phyloP scores from a whole-genome alignment of 2,888 invertebrate species.

The Tuberolachnus salignus region DNA sequence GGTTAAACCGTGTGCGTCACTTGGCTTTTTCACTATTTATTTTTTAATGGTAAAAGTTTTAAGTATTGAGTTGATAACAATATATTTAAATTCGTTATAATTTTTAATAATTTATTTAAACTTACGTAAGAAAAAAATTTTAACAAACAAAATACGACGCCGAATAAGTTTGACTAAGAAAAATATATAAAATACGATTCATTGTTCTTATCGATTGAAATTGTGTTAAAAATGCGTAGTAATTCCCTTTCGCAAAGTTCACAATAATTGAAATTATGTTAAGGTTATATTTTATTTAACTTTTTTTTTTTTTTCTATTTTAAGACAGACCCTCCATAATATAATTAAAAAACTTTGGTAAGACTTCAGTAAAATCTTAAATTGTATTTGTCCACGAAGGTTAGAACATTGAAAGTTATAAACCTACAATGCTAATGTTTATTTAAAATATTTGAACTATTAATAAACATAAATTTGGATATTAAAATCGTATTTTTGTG shows the following conservation, averaged over 20 bases:
- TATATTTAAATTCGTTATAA: too few relatives aligned
- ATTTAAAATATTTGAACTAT: neutral
- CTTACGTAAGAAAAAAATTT: neutral
- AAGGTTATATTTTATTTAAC: neutral
- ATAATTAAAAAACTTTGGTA: conserved; percentile 18
- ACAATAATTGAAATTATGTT: neutral
- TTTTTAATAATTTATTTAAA: too few relatives aligned
- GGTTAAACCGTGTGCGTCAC: too few relatives aligned
- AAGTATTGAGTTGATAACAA: too few relatives aligned
- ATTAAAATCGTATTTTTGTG: too few relatives aligned
- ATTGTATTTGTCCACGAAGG: neutral
- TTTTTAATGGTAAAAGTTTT: too few relatives aligned
- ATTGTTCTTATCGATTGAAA: neutral
- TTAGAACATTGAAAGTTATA: neutral
- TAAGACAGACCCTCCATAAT: neutral
- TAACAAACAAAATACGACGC: neutral
- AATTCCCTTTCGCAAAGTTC: neutral
- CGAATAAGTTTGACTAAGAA: too few relatives aligned
- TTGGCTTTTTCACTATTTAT: too few relatives aligned
- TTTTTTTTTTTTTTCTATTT: neutral
- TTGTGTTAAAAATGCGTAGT: neutral
- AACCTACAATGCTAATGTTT: neutral
- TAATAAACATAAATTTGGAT: too few relatives aligned
- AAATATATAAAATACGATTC: neutral
- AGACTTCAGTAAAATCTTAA: neutral